Base-by-base conservation (phyloP, 2,113 vertebrate genomes). In the Centropus bengalensis region DNA sequence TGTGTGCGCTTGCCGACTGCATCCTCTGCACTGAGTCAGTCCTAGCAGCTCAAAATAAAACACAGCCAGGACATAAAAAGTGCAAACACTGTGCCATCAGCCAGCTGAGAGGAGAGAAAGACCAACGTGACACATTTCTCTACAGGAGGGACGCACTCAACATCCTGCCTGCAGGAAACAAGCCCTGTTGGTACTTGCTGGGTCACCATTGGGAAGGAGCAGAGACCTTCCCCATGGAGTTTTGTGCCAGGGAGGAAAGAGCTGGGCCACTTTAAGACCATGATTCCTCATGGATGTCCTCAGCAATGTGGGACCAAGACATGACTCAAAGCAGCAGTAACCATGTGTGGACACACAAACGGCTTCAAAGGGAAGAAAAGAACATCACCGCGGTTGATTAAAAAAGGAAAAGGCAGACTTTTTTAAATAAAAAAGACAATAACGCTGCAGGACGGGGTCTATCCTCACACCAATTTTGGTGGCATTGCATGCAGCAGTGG, bases 271-370 rank as follows among this genome's bases (percentile, higher is more conserved):
- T 73, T 82, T 20, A 24, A 54, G 55, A 27, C 54, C 0, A 5
- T 64, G 82, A 32, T 16, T 93, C 91, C 91, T 66, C 91, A 82
- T 77, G 94, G 91, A 73, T 92, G 89, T 96, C 86, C 88, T 88
- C 67, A 83, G 84, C 51, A 81, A 58, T 74, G 24, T 28, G 64
- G 76, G 91, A 79, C 75, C 69, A 63, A 75, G 86, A 49, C 8
- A 0, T 52, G 27, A 66, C 81, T 88, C 32, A 45, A 73, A 91
- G 60, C 81, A 90, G 91, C 93, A 92, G 86, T 56, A 47, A 83
- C 82, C 74, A 94, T 90, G 77, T 96, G 91, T 36, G 80, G 83
- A 91, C 80, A 56, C 66, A 79, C 55, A 82, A 70, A 40, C 1
- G 2, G 51, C 93, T 95, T 96, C 94, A 94, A 91, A 96, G 86